Evolutionary conservation across 2,888 invertebrate species (phyloP).

Genomic region (Frankliniella intonsa): DNA sequence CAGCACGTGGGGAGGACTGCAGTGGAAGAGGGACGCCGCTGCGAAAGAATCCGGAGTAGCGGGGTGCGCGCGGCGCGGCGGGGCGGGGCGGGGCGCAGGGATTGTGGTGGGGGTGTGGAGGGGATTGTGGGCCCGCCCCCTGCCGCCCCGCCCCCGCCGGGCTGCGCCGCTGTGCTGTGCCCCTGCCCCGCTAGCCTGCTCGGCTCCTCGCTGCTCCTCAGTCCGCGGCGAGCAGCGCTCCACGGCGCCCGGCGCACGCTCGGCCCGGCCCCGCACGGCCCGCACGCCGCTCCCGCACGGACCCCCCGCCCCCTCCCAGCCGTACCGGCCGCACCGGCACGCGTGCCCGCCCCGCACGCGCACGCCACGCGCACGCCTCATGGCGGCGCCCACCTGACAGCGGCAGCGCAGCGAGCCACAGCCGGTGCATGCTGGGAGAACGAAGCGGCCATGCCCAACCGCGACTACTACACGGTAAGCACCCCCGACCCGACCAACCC

Average conservation of each 20-base stretch:
- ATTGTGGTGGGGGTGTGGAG: not conserved
- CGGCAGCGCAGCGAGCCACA: not conserved
- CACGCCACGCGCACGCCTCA: not conserved
- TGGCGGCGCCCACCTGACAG: not conserved
- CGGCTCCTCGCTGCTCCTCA: not conserved
- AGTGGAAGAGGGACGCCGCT: not conserved
- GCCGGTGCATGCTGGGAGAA: not conserved
- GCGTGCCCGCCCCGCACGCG: too few relatives aligned
- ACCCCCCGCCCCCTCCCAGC: too few relatives aligned
- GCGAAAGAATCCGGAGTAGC: not conserved
- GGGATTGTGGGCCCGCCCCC: not conserved
- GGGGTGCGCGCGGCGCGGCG: not conserved
- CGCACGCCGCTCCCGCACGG: not conserved
- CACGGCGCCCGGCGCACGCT: not conserved
- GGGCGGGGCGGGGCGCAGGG: not conserved
- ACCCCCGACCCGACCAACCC: not conserved
- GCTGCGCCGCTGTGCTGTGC: not conserved
- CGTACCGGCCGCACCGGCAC: too few relatives aligned
- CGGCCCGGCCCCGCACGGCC: not conserved
- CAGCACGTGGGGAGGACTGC: not conserved
- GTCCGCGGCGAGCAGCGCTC: conserved; percentile 10
- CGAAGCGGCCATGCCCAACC: conserved; percentile 8
- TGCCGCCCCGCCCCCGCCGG: not conserved
- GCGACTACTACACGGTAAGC: conserved; percentile 22
- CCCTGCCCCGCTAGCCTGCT: not conserved